A percentile compares a stretch with the other conserved stretches of the same genome.
Evolutionary conservation across 2,888 invertebrate genomes (phyloP).

Genomic region (Hemistola chrysoprasaria): DNA sequence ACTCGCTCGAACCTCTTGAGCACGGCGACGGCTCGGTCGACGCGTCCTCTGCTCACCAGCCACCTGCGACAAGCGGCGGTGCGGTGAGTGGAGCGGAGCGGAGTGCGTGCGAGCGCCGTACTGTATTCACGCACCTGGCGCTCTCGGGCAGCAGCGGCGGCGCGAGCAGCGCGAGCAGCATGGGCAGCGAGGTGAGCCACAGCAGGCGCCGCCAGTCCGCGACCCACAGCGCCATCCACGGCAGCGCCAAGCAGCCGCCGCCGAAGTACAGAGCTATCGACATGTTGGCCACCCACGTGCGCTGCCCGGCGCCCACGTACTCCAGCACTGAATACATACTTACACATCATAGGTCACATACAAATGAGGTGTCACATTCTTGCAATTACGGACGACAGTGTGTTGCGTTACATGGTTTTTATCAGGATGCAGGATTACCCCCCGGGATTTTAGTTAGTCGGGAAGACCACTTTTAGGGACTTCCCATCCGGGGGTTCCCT

Average conservation of each 20-base stretch:
- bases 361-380: not conserved
- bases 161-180: conserved; percentile 52
- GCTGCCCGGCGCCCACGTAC: conserved; percentile 73
- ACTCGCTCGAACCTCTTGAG: conserved; percentile 65
- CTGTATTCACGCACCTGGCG: conserved; percentile 35
- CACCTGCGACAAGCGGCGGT: conserved; percentile 55
- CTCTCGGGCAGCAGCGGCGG: conserved; percentile 73
- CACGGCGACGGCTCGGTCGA: conserved; percentile 64
- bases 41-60: conserved; percentile 63
- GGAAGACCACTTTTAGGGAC: no score
- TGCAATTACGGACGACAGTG: no score
- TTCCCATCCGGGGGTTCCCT: no score
- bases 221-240: conserved; percentile 74
- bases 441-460: no score
- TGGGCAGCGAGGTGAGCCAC: conserved; percentile 64
- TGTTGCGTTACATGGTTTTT: no score
- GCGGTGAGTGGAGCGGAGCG: no score
- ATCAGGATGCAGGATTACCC: no score
- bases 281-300: conserved; percentile 76
- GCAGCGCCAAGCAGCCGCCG: conserved; percentile 63
- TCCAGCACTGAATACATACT: conserved; percentile 56
- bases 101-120: not conserved
- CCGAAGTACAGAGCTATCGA: conserved; percentile 77
- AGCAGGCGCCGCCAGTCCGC: conserved; percentile 67
- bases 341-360: not conserved